Evolutionary conservation across 2,888 invertebrate species (phyloP).

Genomic region (Drosophila paucipuncta): DNA sequence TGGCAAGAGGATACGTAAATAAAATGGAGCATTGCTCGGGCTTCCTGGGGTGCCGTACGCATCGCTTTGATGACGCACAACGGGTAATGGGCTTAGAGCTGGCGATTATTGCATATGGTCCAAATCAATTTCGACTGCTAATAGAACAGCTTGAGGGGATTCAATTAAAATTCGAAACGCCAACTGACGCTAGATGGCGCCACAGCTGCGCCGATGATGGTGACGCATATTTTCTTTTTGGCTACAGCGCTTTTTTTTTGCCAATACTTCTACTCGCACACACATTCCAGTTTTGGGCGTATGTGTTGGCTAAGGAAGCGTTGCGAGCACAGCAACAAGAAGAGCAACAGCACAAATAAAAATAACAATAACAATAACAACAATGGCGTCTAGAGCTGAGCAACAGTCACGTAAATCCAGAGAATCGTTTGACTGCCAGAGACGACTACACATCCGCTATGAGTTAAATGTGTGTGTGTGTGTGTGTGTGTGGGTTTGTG

Average conservation of each 20-base stretch:
- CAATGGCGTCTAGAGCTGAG: conserved; percentile 22
- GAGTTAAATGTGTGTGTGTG: conserved; percentile 7
- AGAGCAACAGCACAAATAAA: conserved; percentile 19
- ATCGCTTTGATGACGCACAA: conserved; percentile 54
- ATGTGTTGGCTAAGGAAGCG: not conserved
- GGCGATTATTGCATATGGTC: conserved; percentile 23
- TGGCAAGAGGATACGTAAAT: conserved; percentile 1
- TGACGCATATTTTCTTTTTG: conserved; percentile 14
- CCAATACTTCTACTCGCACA: conserved; percentile 28
- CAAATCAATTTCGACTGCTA: conserved; percentile 45
- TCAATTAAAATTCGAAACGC: conserved; percentile 57
- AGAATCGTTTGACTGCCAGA: conserved; percentile 32
- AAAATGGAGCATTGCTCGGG: conserved; percentile 3
- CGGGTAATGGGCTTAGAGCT: conserved; percentile 35
- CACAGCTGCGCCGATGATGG: conserved; percentile 3
- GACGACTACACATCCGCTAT: conserved; percentile 25
- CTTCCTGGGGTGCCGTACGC: conserved; percentile 35
- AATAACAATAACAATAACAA: conserved; percentile 35
- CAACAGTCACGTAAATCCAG: conserved; percentile 54
- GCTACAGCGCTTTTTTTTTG: conserved; percentile 16
- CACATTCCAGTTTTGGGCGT: not conserved
- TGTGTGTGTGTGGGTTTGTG: conserved; percentile 15
- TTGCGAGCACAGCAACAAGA: conserved; percentile 12
- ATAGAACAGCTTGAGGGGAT: conserved; percentile 54
- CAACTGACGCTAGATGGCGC: conserved; percentile 29